A percentile compares a stretch with the other conserved stretches of the same genome.
These are phyloP conservation scores for Strigops habroptila DNA, from an alignment of 2,113 vertebrate genomes.

Conservation along the genomic window DNA sequence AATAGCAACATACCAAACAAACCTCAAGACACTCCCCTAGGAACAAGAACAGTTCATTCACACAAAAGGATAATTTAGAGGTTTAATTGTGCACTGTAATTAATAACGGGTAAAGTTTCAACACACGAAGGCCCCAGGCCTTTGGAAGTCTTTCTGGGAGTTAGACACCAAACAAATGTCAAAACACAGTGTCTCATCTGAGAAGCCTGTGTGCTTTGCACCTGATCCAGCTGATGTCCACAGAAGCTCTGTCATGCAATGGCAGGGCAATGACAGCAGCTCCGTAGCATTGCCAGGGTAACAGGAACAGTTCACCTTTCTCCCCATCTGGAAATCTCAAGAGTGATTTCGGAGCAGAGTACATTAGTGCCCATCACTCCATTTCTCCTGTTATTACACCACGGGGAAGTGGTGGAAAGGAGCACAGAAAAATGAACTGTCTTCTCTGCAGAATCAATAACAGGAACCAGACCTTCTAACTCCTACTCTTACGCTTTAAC, in stretches of 20 bases:
- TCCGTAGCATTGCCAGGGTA: not conserved
- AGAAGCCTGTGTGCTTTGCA: not conserved
- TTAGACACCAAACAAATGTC: not conserved
- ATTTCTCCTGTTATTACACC: not conserved
- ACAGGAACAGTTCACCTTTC: not conserved
- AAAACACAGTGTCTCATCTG: not conserved
- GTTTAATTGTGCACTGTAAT: slow-evolving; percentile 22
- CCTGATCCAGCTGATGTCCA: not conserved
- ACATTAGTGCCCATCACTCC: not conserved
- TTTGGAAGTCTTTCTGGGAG: not conserved
- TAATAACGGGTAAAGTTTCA: slow-evolving; percentile 10
- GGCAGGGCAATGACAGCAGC: not conserved
- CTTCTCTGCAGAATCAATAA: not conserved
- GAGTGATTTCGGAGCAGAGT: not conserved
- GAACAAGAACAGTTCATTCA: slow-evolving; percentile 4
- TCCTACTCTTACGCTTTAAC: not conserved
- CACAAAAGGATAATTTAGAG: slow-evolving; percentile 44
- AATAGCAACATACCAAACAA: slow-evolving; percentile 37
- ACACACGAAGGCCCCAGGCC: not conserved
- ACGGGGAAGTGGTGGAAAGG: not conserved
- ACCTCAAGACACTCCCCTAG: slow-evolving; percentile 30
- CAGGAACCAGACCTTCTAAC: not conserved
- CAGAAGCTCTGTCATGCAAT: not conserved
- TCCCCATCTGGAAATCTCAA: not conserved
- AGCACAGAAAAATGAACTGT: not conserved